phyloP scores from a whole-genome alignment of 2,113 vertebrate genomes.

The Myotis lucifugus region DNA sequence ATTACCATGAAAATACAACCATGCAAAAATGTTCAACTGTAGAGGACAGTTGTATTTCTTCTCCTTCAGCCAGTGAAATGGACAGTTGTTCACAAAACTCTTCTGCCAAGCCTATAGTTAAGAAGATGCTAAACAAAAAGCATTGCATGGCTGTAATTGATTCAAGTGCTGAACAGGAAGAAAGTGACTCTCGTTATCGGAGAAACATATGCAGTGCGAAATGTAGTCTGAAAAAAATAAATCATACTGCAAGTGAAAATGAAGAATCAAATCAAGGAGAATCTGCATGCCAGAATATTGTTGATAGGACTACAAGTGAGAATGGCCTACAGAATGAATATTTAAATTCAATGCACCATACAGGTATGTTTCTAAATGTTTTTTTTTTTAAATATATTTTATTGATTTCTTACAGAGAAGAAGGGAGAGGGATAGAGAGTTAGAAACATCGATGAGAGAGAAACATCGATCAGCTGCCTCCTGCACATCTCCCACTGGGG shows the following conservation, averaged over 20 bases:
- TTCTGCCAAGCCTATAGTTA: slow-evolving; percentile 82
- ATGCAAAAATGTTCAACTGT: slow-evolving; percentile 78
- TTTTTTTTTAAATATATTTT: no score
- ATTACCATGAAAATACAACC: slow-evolving; percentile 85
- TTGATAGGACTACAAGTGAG: slow-evolving; percentile 82
- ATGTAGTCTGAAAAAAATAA: slow-evolving; percentile 83
- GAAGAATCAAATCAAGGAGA: slow-evolving; percentile 85
- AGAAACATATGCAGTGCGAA: slow-evolving; percentile 82
- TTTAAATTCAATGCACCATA: slow-evolving; percentile 83
- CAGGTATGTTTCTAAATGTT: slow-evolving; percentile 82
- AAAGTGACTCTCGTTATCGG: slow-evolving; percentile 81
- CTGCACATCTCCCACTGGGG: no score
- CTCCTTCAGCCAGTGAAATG: slow-evolving; percentile 84
- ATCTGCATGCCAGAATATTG: slow-evolving; percentile 82
- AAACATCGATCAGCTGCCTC: no score
- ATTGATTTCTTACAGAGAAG: no score
- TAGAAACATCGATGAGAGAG: no score
- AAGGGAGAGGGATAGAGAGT: no score
- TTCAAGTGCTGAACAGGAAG: slow-evolving; percentile 81
- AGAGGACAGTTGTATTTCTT: slow-evolving; percentile 84
- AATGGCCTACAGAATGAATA: slow-evolving; percentile 87
- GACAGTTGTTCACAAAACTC: slow-evolving; percentile 81
- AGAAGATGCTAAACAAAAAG: slow-evolving; percentile 86
- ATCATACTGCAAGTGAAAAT: slow-evolving; percentile 81
- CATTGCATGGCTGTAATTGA: slow-evolving; percentile 81